A percentile compares a stretch with the other conserved stretches of the same genome.
Evolutionary conservation across 2,113 vertebrate species (phyloP).

Genomic region (Otocyon megalotis): DNA sequence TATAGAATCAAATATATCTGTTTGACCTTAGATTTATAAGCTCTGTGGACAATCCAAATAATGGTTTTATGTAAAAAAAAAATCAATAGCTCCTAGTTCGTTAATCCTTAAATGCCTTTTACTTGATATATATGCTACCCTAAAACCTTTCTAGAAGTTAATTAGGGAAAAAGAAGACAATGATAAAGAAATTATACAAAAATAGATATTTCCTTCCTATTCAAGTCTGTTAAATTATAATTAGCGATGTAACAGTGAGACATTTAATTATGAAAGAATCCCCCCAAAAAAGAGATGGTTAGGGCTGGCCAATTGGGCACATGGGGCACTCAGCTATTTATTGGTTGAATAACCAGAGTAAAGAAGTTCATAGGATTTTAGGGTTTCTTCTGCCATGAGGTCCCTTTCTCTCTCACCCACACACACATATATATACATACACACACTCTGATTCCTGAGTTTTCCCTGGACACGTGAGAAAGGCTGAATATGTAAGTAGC

Average conservation of each 20-base stretch:
- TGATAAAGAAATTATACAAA: background rate
- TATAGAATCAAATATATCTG: background rate
- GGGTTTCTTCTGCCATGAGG: background rate
- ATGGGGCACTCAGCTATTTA: fast-evolving
- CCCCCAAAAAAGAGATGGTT: background rate
- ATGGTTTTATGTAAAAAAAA: background rate
- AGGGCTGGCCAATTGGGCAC: background rate
- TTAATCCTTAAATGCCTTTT: background rate
- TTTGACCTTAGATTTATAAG: background rate
- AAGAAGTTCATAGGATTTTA: background rate
- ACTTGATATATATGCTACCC: background rate
- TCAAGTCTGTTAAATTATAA: background rate
- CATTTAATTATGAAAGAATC: background rate
- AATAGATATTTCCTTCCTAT: background rate
- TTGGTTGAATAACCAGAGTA: background rate
- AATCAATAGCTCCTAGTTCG: background rate
- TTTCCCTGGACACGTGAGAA: background rate
- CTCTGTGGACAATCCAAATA: background rate
- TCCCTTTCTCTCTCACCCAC: too few species aligned
- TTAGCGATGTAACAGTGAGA: background rate
- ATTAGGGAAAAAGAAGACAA: background rate
- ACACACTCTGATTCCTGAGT: background rate
- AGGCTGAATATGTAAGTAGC: background rate
- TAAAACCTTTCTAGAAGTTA: background rate
- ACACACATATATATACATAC: background rate